Base-by-base conservation (phyloP, 1,140 invertebrate genomes). In the Andricus grossulariae region DNA sequence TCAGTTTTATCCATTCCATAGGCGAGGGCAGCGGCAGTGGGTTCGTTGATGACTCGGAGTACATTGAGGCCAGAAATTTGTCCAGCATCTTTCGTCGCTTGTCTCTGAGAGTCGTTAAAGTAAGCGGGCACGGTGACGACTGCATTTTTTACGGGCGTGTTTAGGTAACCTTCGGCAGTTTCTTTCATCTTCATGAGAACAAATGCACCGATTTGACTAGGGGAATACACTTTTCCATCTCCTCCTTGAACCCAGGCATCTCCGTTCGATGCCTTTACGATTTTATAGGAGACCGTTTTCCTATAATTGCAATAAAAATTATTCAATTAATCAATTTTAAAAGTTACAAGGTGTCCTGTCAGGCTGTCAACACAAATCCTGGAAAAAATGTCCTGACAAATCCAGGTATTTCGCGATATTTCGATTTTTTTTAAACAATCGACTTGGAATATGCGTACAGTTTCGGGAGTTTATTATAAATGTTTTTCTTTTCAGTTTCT, bases 1-100 rank as follows among this genome's bases (percentile, higher is more conserved):
- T 98, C 98, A 51, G 97, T 95, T 92, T 99, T 99, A 90, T 99
- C 98, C 96, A 99, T 97, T 71, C 98, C 98, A 92, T 99, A 99
- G 25, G 98, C 98, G 32, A 99, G 92, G 70, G 98, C 98, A 76
- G 98, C 98, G 73, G 98, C 98, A 13, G 98, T 99, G 2, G 98
- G 98, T 90, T 99, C 98, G 90, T 99, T 99, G 84, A 99, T 98
- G 7, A 99, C 97, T 89, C 98, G 93, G 50, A 99, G 90, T 11
- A 99, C 98, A 90, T 99, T 98, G 54, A 99, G 91, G 52, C 98
- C 98, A 72, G 98, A 90, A 90, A 99, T 99, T 91, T 99, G 97
- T 82, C 98, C 97, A 83, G 97, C 97, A 93, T 99, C 97, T 92
- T 98, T 98, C 1, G 97, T 98, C 49, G 97, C 97, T 92, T 98